Evolutionary conservation across 2,888 invertebrate species (phyloP), one percentile per base, ranked within the genome.

Genomic region (Nemotelus nigrinus): DNA sequence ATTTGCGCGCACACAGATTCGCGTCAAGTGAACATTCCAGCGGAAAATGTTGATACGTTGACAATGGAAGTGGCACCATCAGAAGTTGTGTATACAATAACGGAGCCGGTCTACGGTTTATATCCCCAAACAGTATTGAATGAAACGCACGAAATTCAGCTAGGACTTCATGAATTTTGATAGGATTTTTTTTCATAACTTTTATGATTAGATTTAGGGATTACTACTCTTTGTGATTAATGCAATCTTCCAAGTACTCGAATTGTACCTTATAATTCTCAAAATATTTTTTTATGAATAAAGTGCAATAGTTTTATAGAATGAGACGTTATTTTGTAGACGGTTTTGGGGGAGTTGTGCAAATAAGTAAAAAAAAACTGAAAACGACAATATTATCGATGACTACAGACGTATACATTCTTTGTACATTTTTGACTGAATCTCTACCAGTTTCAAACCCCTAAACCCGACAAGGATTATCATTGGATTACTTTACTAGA

Each of bases 71-170:
- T 60, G 25, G 2, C 39, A 39, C 3, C 68, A 39, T 2, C 72
- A 10, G 48, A 47, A 47, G 25, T 53, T 45, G 45, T 60, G 25
- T 47, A 39, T 8, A 25, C 60, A 41, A 8, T 50, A 48, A 47
- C 60, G 2, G 63, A 60, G 8, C 48, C 63, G 3, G 41, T 60
- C 4, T 74, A 60, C 25, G 74, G 63, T 7, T 48, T 60, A 3
- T 74, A 63, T 48, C 47, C 60, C 8, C 60, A 63, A 50, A 39
- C 74, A 60, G 60, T 63, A 60, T 48, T 41, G 60, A 72, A 45
- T 72, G 74, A 63, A 60, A 48, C 60, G 41, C 74, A 60, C 41
- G 74, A 74, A 63, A 60, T 74, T 60, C 74, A 74, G 43, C 63
- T 74, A 48, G 63, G 63, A 47, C 48, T 74, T 6, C 60, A 74